phyloP scores from a whole-genome alignment of 2,113 vertebrate species.

The Trachemys scripta region DNA sequence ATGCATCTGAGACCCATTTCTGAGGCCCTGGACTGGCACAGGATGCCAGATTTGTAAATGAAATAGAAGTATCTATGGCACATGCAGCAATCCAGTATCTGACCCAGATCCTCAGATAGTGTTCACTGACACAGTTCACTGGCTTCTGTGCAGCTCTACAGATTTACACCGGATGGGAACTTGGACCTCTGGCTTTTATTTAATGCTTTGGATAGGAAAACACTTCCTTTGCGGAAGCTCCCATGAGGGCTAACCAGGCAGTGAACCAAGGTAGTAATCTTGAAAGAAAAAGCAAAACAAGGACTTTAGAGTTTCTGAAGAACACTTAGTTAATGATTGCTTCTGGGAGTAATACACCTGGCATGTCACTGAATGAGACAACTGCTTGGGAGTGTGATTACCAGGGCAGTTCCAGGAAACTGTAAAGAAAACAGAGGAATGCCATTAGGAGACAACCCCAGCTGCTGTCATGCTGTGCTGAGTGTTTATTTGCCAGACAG shows the following conservation, averaged over 20 bases:
- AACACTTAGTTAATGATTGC: not conserved
- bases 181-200: rapidly evolving
- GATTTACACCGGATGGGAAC: rapidly evolving
- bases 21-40: not conserved
- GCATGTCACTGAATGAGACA: not conserved
- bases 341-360: not conserved
- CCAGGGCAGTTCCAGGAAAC: not conserved
- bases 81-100: not conserved
- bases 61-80: not conserved
- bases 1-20: not conserved
- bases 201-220: not conserved
- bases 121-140: not conserved
- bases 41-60: not conserved
- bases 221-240: not conserved
- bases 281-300: not conserved
- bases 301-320: not conserved
- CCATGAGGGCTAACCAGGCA: not conserved
- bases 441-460: not conserved
- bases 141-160: not conserved
- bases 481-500: not conserved
- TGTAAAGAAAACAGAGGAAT: not conserved
- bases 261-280: not conserved
- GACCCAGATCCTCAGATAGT: not conserved
- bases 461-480: not conserved
- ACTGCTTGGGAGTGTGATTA: not conserved